Evolutionary conservation across 2,113 vertebrate genomes (phyloP).

Genomic region (Alectura lathami): DNA sequence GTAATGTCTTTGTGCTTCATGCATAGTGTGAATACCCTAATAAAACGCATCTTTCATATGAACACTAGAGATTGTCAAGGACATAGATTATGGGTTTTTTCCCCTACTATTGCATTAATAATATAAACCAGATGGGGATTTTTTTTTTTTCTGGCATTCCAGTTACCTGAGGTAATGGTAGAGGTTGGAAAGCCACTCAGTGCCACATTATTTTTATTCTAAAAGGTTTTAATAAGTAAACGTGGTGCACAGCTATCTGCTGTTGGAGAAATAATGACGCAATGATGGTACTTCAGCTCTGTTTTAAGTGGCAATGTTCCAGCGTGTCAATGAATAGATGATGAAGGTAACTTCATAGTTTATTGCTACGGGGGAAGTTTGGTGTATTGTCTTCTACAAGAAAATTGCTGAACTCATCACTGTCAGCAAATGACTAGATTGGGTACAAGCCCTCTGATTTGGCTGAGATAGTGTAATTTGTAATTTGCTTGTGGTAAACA

Average conservation of each 20-base stretch:
- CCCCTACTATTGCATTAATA: slow-evolving; percentile 75
- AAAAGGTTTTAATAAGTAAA: slow-evolving; percentile 46
- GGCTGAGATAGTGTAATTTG: slow-evolving; percentile 25
- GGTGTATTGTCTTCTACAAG: slow-evolving; percentile 29
- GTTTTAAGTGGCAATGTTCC: slow-evolving; percentile 62
- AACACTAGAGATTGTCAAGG: slow-evolving; percentile 78
- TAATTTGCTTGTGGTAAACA: slow-evolving; percentile 59
- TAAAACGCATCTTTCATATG: slow-evolving; percentile 80
- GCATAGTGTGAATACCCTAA: slow-evolving; percentile 75
- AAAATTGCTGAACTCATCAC: slow-evolving; percentile 43
- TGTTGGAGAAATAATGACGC: not conserved
- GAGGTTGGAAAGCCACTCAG: slow-evolving; percentile 65
- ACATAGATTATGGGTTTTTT: slow-evolving; percentile 70
- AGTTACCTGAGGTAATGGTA: slow-evolving; percentile 88
- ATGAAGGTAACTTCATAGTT: slow-evolving; percentile 44
- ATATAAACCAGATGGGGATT: slow-evolving; percentile 89
- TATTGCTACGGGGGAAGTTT: slow-evolving; percentile 39
- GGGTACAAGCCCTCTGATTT: slow-evolving; percentile 38
- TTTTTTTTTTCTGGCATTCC: slow-evolving; percentile 81
- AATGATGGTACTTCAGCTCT: slow-evolving; percentile 38
- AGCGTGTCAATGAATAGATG: slow-evolving; percentile 52
- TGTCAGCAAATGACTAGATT: slow-evolving; percentile 31
- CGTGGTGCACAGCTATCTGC: slow-evolving; percentile 22
- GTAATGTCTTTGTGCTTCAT: slow-evolving; percentile 62
- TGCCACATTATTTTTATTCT: slow-evolving; percentile 75